Evolutionary conservation across 2,888 invertebrate species (phyloP), one percentile per base, ranked within the genome.

Genomic region (Ophion ellenae): DNA sequence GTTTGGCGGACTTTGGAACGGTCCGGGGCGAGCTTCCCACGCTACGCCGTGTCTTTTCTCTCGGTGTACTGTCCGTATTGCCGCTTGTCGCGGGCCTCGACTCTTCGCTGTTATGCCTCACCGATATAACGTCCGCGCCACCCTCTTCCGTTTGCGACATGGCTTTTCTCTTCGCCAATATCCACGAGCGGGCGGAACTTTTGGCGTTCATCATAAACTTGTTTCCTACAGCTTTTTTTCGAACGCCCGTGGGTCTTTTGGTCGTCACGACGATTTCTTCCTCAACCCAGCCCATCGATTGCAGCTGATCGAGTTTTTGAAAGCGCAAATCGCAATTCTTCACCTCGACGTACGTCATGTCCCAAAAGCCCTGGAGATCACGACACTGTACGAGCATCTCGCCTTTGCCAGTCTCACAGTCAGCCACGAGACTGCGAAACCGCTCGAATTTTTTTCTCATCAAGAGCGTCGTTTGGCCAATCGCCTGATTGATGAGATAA

Each of bases 331-430:
- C 88, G 74, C 93, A 93, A 67, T 94, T 86, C 28, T 86, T 89
- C 17, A 94, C 95, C 95, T 98, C 97, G 94, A 97, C 96, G 88
- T 96, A 96, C 59, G 97, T 96, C 96, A 97, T 97, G 90, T 98
- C 98, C 98, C 98, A 98, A 94, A 98, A 98, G 40, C 98, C 98
- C 89, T 96, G 97, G 92, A 0, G 95, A 24, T 24, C 24, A 24
- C 24, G 24, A 24, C 24, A 24, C 24, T 24, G 24, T 24, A 24
- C 24, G 24, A 24, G 24, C 24, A 24, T 24, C 24, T 24, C 24
- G 24, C 24, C 24, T 24, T 24, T 24, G 24, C 24, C 24, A 24
- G 24, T 24, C 24, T 24, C 24, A 24, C 24, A 24, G 24, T 24
- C 24, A 24, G 24, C 24, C 24, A 24, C 24, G 24, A 24, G 24